phyloP scores from a whole-genome alignment of 2,113 vertebrate genomes.

The Forbesichthys agassizii region DNA sequence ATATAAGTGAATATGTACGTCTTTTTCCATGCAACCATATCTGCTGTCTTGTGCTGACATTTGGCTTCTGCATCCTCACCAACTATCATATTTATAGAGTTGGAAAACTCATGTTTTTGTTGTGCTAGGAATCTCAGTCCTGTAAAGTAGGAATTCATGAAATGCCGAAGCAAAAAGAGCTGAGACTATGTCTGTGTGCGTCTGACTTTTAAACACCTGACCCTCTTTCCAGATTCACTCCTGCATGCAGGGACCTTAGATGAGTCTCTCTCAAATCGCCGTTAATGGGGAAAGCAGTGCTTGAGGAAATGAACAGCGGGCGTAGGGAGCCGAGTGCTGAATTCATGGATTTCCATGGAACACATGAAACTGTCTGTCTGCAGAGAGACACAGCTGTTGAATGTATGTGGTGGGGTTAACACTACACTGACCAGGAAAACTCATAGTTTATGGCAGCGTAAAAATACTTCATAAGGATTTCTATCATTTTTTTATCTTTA shows the following conservation, averaged over 20 bases:
- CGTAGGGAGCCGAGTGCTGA: constrained; percentile 30
- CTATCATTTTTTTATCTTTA: neutral
- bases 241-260: constrained; percentile 21
- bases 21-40: too few species aligned
- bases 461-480: neutral
- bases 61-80: constrained; percentile 11
- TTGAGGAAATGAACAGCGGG: constrained; percentile 40
- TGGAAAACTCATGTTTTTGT: constrained; percentile 26
- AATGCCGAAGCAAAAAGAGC: constrained; percentile 11
- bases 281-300: constrained; percentile 57
- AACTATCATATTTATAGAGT: constrained; percentile 8
- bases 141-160: constrained; percentile 26
- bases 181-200: constrained; percentile 45
- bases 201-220: constrained; percentile 26
- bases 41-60: neutral
- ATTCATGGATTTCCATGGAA: constrained; percentile 38
- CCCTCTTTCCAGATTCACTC: constrained; percentile 32
- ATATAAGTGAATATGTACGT: neutral
- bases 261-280: constrained; percentile 21
- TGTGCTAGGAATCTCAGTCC: constrained; percentile 4
- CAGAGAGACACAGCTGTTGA: constrained; percentile 13
- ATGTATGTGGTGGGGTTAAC: constrained; percentile 8
- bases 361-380: constrained; percentile 22
- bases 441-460: neutral
- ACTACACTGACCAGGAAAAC: neutral